Evolutionary conservation across 2,888 invertebrate genomes (phyloP), one percentile per base, ranked within the genome.

Genomic region (Heliconius hortense): DNA sequence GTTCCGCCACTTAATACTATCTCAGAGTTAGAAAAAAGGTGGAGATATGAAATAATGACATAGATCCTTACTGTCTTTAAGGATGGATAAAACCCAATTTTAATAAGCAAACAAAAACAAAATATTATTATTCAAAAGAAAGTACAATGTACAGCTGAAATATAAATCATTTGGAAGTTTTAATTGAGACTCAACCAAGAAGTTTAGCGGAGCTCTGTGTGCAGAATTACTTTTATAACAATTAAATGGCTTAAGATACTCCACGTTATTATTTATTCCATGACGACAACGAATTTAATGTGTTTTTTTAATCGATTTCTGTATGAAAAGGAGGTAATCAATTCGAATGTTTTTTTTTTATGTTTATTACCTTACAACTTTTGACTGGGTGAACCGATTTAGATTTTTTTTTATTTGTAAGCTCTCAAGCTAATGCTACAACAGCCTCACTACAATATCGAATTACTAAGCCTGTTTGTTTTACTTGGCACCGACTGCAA

Each of bases 161-260:
- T 78, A 80, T 80, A 80, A 81, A 81, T 81, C 78, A 81, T 77
- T 63, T 77, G 75, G 74, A 81, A 81, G 77, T 80, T 81, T 81
- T 81, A 81, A 81, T 81, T 82, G 80, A 79, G 81, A 80, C 72
- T 72, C 79, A 80, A 81, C 75, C 76, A 77, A 71, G 73, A 77
- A 77, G 68, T 75, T 75, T 66, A 26, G 35, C 59, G n/a, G 66
- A 72, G 76, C 53, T 78, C 62, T 67, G 35, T 63, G 72, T 75
- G 31, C 66, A 66, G 77, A 74, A 81, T 78, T 74, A 77, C 72
- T 78, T 77, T 75, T 26, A 24, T 48, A 72, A 72, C 66, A 67
- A 72, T 72, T 66, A 67, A 72, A 67, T 67, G 67, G 67, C 24
- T n/a, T 53, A 63, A 63, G 53, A 63, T 60, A 70, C 56, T 26